Conservation (phyloP, 1,140 invertebrate genomes). For the Bombus superbus region DNA sequence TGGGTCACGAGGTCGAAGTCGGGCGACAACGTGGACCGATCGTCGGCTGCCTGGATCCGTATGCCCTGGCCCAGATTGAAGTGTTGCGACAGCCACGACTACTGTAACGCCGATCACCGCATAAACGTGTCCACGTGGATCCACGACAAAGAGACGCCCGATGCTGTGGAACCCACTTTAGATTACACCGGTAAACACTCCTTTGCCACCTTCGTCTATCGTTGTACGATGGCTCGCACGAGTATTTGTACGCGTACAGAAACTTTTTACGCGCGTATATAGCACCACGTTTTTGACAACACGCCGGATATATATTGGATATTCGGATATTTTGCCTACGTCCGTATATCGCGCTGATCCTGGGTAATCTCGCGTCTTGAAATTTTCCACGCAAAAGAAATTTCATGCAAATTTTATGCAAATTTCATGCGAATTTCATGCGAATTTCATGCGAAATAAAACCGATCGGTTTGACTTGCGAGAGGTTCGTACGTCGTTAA, state of each 20-base stretch:
- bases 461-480: neutral
- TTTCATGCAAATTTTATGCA: no score
- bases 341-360: no score
- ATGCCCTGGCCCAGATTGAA: slow-evolving; percentile 68
- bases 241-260: no score
- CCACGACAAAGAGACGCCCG: neutral
- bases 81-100: slow-evolving; percentile 73
- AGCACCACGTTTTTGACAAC: no score
- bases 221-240: no score
- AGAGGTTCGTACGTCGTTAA: neutral
- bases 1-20: slow-evolving; percentile 61
- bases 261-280: no score
- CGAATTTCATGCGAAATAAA: neutral
- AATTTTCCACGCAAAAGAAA: no score
- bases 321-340: no score
- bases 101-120: slow-evolving; percentile 66
- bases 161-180: neutral
- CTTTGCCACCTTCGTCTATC: neutral
- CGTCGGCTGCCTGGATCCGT: slow-evolving; percentile 46
- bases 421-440: no score
- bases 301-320: no score
- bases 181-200: slow-evolving; percentile 22
- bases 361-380: no score
- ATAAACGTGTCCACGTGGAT: slow-evolving; percentile 40
- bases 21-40: slow-evolving; percentile 43